Conservation (phyloP, 1,140 invertebrate genomes). For the Drosophila lowei region DNA sequence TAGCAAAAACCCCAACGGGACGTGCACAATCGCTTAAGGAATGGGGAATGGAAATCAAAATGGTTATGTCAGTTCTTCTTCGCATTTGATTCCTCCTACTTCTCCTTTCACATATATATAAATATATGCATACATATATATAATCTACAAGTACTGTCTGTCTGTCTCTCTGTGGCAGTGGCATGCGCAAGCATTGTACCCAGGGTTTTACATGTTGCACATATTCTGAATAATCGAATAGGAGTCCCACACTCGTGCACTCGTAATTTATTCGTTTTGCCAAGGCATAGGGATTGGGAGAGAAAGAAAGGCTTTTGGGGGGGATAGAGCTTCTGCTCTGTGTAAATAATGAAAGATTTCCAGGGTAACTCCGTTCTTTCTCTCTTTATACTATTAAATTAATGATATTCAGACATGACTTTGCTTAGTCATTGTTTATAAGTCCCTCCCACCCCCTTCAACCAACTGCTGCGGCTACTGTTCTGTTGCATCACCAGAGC, state of each 20-base stretch:
- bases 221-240: too few relatives aligned
- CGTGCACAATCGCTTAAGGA: conserved; percentile 22
- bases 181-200: too few relatives aligned
- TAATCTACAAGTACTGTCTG: background rate
- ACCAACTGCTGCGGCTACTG: background rate
- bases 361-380: too few relatives aligned
- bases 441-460: background rate
- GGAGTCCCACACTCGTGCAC: too few relatives aligned
- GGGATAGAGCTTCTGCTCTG: too few relatives aligned
- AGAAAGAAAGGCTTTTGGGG: too few relatives aligned
- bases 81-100: background rate
- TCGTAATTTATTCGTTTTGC: too few relatives aligned
- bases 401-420: background rate
- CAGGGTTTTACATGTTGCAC: too few relatives aligned
- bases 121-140: background rate
- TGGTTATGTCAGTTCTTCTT: conserved; percentile 25
- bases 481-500: conserved; percentile 5
- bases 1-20: conserved; percentile 14
- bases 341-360: too few relatives aligned
- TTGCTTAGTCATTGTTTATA: conserved; percentile 11
- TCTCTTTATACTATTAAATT: background rate
- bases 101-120: conserved; percentile 18
- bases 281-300: too few relatives aligned
- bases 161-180: too few relatives aligned
- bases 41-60: conserved; percentile 17